phyloP scores from a whole-genome alignment of 2,797 vertebrate species.

The Pithecia hirsuta region DNA sequence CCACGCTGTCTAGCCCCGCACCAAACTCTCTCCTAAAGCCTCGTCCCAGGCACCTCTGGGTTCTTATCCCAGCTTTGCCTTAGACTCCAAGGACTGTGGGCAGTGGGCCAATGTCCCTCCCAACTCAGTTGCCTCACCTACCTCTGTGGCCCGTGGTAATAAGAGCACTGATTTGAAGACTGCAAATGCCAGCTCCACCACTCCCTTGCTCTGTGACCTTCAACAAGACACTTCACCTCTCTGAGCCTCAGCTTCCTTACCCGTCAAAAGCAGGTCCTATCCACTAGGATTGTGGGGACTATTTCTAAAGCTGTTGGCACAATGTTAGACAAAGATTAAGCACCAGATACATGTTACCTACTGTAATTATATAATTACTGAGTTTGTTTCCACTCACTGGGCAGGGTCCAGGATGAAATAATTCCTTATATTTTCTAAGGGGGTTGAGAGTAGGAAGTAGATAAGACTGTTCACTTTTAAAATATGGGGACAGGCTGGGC shows the following conservation, averaged over 20 bases:
- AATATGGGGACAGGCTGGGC: neutral
- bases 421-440: neutral
- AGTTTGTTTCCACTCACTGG: neutral
- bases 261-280: neutral
- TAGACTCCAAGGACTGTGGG: neutral
- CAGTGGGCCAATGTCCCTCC: neutral
- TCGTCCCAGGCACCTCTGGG: neutral
- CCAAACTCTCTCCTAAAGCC: neutral
- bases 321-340: neutral
- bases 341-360: neutral
- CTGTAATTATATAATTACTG: neutral
- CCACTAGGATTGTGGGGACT: neutral
- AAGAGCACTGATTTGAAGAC: neutral
- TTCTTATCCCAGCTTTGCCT: neutral
- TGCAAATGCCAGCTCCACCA: neutral
- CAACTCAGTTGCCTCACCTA: neutral
- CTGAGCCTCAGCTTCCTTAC: neutral
- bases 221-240: neutral
- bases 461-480: neutral
- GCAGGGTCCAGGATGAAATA: neutral
- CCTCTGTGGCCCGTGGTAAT: neutral
- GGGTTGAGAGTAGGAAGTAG: too few relatives aligned
- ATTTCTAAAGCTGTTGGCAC: neutral
- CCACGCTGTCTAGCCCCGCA: neutral
- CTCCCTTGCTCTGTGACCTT: neutral